Conservation (phyloP, 2,888 invertebrate species). For the Mythimna lalbum region DNA sequence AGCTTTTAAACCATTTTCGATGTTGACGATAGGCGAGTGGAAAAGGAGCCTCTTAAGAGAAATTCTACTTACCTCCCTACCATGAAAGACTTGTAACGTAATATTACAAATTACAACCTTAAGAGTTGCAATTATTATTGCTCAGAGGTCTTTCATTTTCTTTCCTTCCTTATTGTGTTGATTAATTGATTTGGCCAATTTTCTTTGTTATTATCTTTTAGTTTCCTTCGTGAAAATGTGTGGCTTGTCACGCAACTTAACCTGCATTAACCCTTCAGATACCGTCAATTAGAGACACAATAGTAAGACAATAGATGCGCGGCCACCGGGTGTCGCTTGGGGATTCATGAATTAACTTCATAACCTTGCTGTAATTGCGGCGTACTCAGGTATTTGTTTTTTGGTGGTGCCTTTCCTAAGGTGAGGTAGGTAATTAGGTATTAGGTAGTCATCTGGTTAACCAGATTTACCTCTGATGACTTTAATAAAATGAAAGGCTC, state of each 20-base stretch:
- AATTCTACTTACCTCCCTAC: slow-evolving; percentile 10
- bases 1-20: too few species aligned
- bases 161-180: slow-evolving; percentile 9
- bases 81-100: neutral
- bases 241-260: neutral
- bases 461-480: too few species aligned
- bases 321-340: too few species aligned
- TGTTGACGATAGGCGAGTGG: too few species aligned
- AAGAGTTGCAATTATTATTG: slow-evolving; percentile 18
- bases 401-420: too few species aligned
- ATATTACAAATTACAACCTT: slow-evolving; percentile 4
- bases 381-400: neutral
- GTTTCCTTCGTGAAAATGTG: slow-evolving; percentile 1
- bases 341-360: too few species aligned
- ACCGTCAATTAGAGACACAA: too few species aligned
- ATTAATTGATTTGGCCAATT: slow-evolving; percentile 26
- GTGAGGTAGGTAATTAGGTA: too few species aligned
- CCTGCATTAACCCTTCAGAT: too few species aligned
- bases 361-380: neutral
- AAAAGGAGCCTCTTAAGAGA: slow-evolving; percentile 41
- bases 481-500: too few species aligned
- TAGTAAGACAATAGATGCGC: too few species aligned
- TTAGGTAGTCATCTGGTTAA: too few species aligned
- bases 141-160: slow-evolving; percentile 14
- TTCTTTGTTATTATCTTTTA: slow-evolving; percentile 22